A percentile compares a stretch with the other conserved stretches of the same genome.
Conservation (phyloP, 2,797 vertebrate genomes). For the Brachyalestes nurse region DNA sequence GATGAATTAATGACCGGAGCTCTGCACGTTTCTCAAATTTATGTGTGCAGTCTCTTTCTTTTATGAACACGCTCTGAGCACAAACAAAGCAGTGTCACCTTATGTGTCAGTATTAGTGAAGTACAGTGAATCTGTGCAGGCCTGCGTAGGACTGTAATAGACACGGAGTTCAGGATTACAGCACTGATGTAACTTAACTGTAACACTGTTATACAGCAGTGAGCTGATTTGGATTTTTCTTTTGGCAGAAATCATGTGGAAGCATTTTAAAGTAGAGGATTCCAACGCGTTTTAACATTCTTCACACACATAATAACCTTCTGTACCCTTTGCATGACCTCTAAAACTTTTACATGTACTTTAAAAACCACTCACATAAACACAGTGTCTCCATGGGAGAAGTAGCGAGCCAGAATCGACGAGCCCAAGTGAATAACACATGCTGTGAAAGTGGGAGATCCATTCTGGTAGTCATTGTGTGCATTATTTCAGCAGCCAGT, state of each 20-base stretch:
- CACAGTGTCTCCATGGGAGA: background rate
- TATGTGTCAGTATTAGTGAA: conserved; percentile 8
- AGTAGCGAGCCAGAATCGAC: background rate
- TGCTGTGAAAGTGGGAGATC: background rate
- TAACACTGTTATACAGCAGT: background rate
- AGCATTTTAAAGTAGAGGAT: background rate
- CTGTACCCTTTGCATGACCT: background rate
- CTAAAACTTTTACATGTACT: background rate
- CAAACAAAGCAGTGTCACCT: conserved; percentile 19
- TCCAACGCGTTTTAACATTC: background rate
- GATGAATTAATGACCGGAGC: conserved; percentile 38
- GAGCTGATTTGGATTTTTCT: background rate
- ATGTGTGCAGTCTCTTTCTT: conserved; percentile 35
- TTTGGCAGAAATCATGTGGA: background rate
- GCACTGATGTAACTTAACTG: conserved; percentile 28
- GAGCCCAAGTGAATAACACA: background rate
- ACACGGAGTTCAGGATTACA: background rate
- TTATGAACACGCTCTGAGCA: conserved; percentile 1
- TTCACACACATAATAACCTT: background rate
- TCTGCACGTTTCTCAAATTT: conserved; percentile 58
- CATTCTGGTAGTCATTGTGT: background rate
- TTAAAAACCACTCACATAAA: background rate
- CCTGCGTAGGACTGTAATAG: background rate
- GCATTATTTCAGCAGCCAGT: background rate
- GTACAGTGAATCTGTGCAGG: background rate